A percentile compares a stretch with the other conserved stretches of the same genome.
These are phyloP conservation scores for Collichthys lucidus DNA, from an alignment of 2,113 vertebrate genomes.

Conservation along the genomic window DNA sequence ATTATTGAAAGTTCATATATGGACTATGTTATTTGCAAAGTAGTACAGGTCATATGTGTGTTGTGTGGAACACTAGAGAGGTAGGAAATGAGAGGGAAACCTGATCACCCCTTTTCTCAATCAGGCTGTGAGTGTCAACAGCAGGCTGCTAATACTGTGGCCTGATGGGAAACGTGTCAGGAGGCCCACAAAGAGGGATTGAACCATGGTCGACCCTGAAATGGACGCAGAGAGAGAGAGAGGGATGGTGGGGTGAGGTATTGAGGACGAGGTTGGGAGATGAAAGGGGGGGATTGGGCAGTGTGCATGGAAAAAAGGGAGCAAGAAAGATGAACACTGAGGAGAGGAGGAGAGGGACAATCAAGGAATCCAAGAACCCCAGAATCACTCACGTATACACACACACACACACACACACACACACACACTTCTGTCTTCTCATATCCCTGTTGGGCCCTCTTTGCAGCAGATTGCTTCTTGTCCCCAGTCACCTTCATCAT, in stretches of 20 bases:
- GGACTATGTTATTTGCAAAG: slow-evolving; percentile 1
- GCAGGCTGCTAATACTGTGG: slow-evolving; percentile 68
- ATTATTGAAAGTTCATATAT: neutral
- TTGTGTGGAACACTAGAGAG: slow-evolving; percentile 31
- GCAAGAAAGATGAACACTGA: slow-evolving; percentile 37
- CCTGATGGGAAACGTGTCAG: slow-evolving; percentile 79
- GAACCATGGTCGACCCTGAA: slow-evolving; percentile 57
- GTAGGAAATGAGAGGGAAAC: slow-evolving; percentile 66
- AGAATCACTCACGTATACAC: slow-evolving; percentile 51
- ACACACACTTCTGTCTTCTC: slow-evolving; percentile 28
- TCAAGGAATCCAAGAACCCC: slow-evolving; percentile 60
- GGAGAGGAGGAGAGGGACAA: slow-evolving; percentile 48
- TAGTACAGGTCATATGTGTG: slow-evolving; percentile 20
- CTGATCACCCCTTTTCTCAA: slow-evolving; percentile 55
- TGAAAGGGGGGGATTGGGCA: slow-evolving; percentile 44
- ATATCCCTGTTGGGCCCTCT: slow-evolving; percentile 58
- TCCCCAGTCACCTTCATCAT: slow-evolving; percentile 80
- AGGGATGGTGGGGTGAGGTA: neutral
- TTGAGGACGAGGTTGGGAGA: slow-evolving; percentile 34
- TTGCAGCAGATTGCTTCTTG: slow-evolving; percentile 75
- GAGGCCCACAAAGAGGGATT: slow-evolving; percentile 66
- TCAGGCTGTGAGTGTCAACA: slow-evolving; percentile 74
- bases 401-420: slow-evolving; percentile 23
- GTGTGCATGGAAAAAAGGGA: slow-evolving; percentile 6
- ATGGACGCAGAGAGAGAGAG: slow-evolving; percentile 44